A percentile compares a stretch with the other conserved stretches of the same genome.
These are phyloP conservation scores for Microdon myrmicae DNA, from an alignment of 2,888 invertebrate species.

Conservation along the genomic window DNA sequence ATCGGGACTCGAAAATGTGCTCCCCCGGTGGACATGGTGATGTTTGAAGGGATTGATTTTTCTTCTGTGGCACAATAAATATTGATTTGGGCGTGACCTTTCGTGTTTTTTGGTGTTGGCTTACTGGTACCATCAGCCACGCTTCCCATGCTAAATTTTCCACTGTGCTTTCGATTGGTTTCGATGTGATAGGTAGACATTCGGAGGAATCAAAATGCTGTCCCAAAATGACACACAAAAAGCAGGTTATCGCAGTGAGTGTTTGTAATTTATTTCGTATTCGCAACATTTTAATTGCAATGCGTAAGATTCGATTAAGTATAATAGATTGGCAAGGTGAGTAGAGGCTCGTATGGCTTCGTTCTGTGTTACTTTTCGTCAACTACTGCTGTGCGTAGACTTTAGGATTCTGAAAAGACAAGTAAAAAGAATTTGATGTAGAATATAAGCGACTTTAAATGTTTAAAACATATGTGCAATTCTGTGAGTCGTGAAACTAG, in stretches of 20 bases:
- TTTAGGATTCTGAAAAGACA: conserved; percentile 33
- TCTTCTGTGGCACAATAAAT: conserved; percentile 62
- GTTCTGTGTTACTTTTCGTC: not conserved
- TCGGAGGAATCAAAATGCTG: conserved; percentile 17
- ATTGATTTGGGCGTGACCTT: conserved; percentile 67
- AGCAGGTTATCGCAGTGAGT: conserved; percentile 28
- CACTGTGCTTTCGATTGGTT: conserved; percentile 65
- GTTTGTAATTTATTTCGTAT: conserved; percentile 30
- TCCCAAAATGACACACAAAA: conserved; percentile 26
- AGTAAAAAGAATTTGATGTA: not conserved
- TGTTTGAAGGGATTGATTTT: conserved; percentile 15
- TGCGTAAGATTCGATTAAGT: too few species aligned
- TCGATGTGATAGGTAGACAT: conserved; percentile 65
- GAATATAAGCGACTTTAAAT: too few species aligned
- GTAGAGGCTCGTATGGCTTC: conserved; percentile 8
- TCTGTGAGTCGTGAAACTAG: too few species aligned
- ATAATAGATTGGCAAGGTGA: conserved; percentile 9
- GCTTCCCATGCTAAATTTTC: conserved; percentile 66
- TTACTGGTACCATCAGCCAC: conserved; percentile 63
- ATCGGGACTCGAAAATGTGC: conserved; percentile 60
- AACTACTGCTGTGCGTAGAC: conserved; percentile 6
- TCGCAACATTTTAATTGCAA: conserved; percentile 41
- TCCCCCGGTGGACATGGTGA: conserved; percentile 59
- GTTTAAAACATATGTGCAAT: too few species aligned
- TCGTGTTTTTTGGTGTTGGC: conserved; percentile 62